Percentiles rank a stretch among this genome's conserved stretches.
Conservation (phyloP, 2,797 vertebrate species). For the Phoebastria nigripes region DNA sequence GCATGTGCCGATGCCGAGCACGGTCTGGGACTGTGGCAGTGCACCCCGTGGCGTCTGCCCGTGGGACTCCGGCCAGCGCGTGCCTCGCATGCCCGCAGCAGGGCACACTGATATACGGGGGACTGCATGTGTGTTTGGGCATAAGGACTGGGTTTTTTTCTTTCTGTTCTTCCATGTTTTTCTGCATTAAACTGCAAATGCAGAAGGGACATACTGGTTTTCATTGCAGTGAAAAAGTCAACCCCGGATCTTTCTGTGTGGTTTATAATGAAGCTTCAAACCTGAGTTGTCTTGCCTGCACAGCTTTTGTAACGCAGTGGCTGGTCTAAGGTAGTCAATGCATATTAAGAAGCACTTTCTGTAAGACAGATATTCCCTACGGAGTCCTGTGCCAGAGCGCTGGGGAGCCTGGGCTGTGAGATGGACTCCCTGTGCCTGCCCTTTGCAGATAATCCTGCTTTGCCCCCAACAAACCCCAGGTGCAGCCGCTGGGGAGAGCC, state of each 20-base stretch:
- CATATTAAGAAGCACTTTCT: neutral
- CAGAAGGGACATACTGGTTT: neutral
- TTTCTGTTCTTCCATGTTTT: neutral
- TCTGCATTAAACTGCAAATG: neutral
- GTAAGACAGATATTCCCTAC: neutral
- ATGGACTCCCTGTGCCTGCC: neutral
- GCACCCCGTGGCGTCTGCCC: neutral
- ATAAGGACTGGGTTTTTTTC: accelerated
- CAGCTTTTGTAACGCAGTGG: accelerated
- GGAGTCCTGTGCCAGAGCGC: neutral
- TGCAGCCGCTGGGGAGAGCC: neutral
- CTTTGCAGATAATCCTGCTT: neutral
- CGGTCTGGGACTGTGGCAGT: accelerated
- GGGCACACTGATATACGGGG: accelerated
- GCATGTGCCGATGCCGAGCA: accelerated
- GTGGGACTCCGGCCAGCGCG: accelerated
- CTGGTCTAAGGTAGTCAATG: neutral
- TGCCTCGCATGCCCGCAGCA: accelerated
- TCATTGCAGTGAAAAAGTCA: neutral
- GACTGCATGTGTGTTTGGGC: accelerated
- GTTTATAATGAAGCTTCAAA: neutral
- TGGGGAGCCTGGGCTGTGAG: neutral
- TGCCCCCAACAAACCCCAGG: neutral
- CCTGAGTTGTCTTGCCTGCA: accelerated
- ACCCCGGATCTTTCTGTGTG: no score